Conservation (phyloP, 2,113 vertebrate species). For the Leucopsar rothschildi region DNA sequence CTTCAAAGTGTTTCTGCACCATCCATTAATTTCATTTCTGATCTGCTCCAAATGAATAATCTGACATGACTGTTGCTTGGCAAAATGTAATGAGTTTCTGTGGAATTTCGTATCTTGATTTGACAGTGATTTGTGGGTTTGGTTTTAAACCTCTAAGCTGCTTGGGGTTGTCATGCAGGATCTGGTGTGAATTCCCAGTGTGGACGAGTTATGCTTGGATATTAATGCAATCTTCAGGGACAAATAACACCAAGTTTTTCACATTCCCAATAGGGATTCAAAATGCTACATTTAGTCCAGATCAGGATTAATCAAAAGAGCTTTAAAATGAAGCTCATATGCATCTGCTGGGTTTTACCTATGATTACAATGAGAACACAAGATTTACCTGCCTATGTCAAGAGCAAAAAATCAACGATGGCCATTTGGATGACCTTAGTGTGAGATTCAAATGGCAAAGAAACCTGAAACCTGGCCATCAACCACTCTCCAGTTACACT, state of each 20-base stretch:
- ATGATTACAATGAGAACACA: not conserved
- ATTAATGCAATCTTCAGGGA: not conserved
- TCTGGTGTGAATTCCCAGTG: not conserved
- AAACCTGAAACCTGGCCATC: not conserved
- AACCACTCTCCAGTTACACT: not conserved
- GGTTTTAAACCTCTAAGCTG: not conserved
- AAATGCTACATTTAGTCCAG: not conserved
- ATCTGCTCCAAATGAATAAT: not conserved
- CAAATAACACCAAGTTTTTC: not conserved
- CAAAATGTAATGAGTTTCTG: not conserved
- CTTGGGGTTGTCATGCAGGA: not conserved
- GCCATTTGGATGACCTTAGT: not conserved
- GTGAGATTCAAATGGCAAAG: not conserved
- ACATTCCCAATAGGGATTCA: not conserved
- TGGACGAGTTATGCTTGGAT: accelerated
- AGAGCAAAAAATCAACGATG: not conserved
- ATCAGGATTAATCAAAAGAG: not conserved
- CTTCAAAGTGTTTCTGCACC: not conserved
- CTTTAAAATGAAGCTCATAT: not conserved
- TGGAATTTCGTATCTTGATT: not conserved
- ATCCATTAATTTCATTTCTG: not conserved
- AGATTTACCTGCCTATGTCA: not conserved
- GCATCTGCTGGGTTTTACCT: not conserved
- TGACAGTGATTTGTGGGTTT: not conserved
- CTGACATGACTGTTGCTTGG: not conserved